Base-by-base conservation (phyloP, 2,888 invertebrate species). In the Andrena marginata region DNA sequence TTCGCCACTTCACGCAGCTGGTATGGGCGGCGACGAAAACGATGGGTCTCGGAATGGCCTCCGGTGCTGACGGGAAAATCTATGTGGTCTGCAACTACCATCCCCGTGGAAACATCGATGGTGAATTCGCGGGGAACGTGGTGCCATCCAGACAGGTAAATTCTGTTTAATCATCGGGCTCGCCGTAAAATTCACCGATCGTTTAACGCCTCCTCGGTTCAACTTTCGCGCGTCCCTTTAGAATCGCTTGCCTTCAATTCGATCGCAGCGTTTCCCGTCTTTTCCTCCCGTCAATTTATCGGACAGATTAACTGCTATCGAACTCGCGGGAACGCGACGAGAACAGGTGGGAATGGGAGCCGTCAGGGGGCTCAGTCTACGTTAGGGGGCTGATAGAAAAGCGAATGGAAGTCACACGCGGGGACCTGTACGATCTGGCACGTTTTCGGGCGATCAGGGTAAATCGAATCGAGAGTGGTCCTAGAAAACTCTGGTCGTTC, bases 1-100 rank as follows among this genome's bases (percentile, higher is more conserved):
- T 91, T 92, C 95, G 95, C 42, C 95, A 95, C 87, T 96, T 96
- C 90, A 95, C 95, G 5, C 96, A 96, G 90, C 91, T 96, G 64
- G 94, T 96, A 49, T 96, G 96, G 96, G 95, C 94, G 85, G 94
- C 90, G 4, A 94, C 94, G 62, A 92, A 93, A 79, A 94, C 94
- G 80, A 89, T 96, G 51, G 96, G 96, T 0, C 93, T 96, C 13
- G 96, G 95, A 4, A 93, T 94, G 82, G 95, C 95, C 2, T 92
- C 87, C 69, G 92, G 92, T 29, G 87, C 89, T 20, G 90, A 91
- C 1, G 95, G 93, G 26, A 91, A 91, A 51, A 87, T 94, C 48
- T 94, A 94, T 84, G 94, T 96, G 2, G 95, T 96, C 2, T 95
- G 95, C 79, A 94, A 95, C 89, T 96, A 96, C 89, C 91, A 94